Evolutionary conservation across 1,140 invertebrate species (phyloP).

Genomic region (Halesus radiatus): DNA sequence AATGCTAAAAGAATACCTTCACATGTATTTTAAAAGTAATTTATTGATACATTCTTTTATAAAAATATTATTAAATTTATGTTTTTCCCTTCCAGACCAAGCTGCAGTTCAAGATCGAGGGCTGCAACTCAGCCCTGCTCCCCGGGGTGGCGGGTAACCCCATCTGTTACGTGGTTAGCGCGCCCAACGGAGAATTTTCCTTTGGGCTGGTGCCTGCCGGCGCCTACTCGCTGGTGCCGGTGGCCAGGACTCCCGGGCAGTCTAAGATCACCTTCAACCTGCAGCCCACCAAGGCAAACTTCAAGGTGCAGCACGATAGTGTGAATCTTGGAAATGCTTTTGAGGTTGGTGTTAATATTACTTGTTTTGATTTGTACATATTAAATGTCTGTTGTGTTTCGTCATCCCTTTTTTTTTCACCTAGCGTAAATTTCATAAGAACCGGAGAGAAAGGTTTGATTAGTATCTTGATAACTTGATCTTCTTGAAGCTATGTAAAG

Average conservation of each 20-base stretch:
- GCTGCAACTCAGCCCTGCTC: slow-evolving; percentile 74
- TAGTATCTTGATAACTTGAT: too few relatives aligned
- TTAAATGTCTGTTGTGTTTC: too few relatives aligned
- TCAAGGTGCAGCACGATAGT: slow-evolving; percentile 81
- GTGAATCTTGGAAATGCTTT: slow-evolving; percentile 80
- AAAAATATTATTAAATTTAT: slow-evolving; percentile 43
- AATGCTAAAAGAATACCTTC: too few relatives aligned
- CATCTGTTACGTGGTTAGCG: slow-evolving; percentile 84
- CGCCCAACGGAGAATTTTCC: slow-evolving; percentile 81
- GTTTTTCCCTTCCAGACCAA: slow-evolving; percentile 58
- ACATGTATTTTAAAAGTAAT: too few relatives aligned
- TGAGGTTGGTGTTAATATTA: slow-evolving; percentile 67
- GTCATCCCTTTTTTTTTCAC: too few relatives aligned
- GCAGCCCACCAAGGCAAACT: slow-evolving; percentile 77
- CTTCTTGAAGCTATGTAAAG: too few relatives aligned
- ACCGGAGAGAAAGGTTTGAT: too few relatives aligned
- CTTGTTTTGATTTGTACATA: too few relatives aligned
- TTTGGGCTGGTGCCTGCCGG: slow-evolving; percentile 86
- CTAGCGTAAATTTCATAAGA: too few relatives aligned
- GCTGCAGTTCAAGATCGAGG: slow-evolving; percentile 65
- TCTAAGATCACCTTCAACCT: slow-evolving; percentile 72
- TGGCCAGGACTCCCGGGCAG: slow-evolving; percentile 63
- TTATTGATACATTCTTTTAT: too few relatives aligned
- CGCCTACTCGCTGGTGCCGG: slow-evolving; percentile 74
- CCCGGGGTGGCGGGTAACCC: slow-evolving; percentile 73